phyloP scores from a whole-genome alignment of 1,140 invertebrate species.

The Zaprionus vittiger region DNA sequence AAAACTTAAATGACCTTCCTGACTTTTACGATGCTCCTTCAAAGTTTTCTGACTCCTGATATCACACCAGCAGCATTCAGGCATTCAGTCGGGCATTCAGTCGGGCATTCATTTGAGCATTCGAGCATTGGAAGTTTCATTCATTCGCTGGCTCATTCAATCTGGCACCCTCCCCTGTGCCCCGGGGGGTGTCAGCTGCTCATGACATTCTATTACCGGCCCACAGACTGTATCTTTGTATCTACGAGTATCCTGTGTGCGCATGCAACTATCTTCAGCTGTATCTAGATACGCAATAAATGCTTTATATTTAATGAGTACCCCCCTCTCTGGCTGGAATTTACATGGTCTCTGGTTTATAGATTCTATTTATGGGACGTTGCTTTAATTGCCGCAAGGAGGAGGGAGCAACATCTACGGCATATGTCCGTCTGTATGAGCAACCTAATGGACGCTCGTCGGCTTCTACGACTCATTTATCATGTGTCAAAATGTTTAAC shows the following conservation, averaged over 20 bases:
- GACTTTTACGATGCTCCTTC: slow-evolving; percentile 59
- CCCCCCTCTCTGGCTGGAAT: slow-evolving; percentile 13
- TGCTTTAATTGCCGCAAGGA: slow-evolving; percentile 61
- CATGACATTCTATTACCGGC: slow-evolving; percentile 75
- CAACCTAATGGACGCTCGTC: slow-evolving; percentile 54
- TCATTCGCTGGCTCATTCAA: slow-evolving; percentile 37
- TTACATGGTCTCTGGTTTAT: slow-evolving; percentile 42
- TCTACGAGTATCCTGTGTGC: slow-evolving; percentile 33
- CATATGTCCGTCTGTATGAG: slow-evolving; percentile 50
- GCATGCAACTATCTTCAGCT: slow-evolving; percentile 56
- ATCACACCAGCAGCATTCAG: slow-evolving; percentile 48
- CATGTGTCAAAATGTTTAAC: slow-evolving; percentile 80
- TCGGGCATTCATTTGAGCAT: slow-evolving; percentile 7
- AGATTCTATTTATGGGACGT: slow-evolving; percentile 62
- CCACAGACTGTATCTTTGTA: slow-evolving; percentile 29
- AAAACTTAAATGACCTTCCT: slow-evolving; percentile 82
- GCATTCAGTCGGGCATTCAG: slow-evolving; percentile 11
- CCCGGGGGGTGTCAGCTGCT: slow-evolving; percentile 58
- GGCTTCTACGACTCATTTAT: slow-evolving; percentile 73
- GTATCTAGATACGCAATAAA: slow-evolving; percentile 79
- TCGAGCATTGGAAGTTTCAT: slow-evolving; percentile 21
- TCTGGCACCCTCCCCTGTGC: slow-evolving; percentile 36
- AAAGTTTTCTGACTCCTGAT: slow-evolving; percentile 76
- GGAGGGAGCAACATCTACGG: slow-evolving; percentile 6
- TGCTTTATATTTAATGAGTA: slow-evolving; percentile 82